Evolutionary conservation across 2,888 invertebrate species (phyloP).

Genomic region (Xanthostigma xanthostigma): DNA sequence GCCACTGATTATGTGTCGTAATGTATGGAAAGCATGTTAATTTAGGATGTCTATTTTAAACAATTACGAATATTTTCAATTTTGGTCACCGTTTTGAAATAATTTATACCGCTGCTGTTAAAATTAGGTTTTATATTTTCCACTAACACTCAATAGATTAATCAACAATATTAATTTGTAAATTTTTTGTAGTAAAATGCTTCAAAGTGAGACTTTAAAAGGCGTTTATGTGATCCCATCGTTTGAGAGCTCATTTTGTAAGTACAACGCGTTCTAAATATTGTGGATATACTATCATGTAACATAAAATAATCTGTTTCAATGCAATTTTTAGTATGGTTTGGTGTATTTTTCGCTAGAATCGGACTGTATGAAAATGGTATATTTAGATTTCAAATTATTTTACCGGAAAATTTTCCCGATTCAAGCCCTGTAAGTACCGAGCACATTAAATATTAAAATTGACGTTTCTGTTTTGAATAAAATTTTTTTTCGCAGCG

Average conservation of each 20-base stretch:
- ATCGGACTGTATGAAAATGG: conserved; percentile 81
- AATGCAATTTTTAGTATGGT: conserved; percentile 57
- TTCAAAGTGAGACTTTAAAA: conserved; percentile 69
- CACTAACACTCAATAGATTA: too few species aligned
- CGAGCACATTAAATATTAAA: neutral
- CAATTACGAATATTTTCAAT: too few species aligned
- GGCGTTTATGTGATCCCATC: conserved; percentile 91
- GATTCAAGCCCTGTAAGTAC: conserved; percentile 66
- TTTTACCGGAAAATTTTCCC: conserved; percentile 79
- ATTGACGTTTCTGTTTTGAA: neutral
- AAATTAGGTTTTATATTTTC: too few species aligned
- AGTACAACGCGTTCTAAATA: conserved; percentile 25
- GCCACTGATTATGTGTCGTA: too few species aligned
- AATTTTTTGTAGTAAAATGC: conserved; percentile 53
- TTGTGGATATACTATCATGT: neutral
- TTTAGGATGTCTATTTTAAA: too few species aligned
- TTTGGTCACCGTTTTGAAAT: too few species aligned
- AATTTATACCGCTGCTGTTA: too few species aligned
- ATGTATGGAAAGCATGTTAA: too few species aligned
- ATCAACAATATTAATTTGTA: neutral
- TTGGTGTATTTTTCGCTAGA: conserved; percentile 79
- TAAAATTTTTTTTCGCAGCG: conserved; percentile 34
- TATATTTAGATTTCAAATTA: conserved; percentile 76
- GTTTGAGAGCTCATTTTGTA: conserved; percentile 64
- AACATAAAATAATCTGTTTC: conserved; percentile 2